Conservation (phyloP, 2,888 invertebrate genomes). For the Agrilus cyanescens region DNA sequence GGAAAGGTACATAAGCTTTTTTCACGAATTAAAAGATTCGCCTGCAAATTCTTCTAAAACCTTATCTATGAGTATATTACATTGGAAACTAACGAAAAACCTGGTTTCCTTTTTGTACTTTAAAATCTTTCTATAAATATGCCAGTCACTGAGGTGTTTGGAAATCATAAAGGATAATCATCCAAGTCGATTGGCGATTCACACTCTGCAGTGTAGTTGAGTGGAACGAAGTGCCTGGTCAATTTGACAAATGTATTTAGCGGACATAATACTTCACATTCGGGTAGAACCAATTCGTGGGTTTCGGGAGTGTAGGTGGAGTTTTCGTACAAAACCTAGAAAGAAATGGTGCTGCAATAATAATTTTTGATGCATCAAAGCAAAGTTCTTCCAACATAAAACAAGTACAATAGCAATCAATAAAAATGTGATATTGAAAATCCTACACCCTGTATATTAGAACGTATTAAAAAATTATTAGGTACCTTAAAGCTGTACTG, state of each 20-base stretch:
- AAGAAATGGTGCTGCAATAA: conserved; percentile 1
- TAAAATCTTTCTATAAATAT: background rate
- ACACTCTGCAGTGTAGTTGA: conserved; percentile 17
- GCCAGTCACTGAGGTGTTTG: background rate
- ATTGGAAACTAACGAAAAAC: background rate
- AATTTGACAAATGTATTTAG: conserved; percentile 13
- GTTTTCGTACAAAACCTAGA: conserved; percentile 20
- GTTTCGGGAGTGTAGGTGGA: conserved; percentile 15
- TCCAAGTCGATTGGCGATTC: conserved; percentile 13
- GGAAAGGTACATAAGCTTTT: too few species aligned
- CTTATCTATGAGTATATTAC: too few species aligned
- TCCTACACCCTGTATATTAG: too few species aligned
- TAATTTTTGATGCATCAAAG: background rate
- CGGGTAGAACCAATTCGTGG: conserved; percentile 17
- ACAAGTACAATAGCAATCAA: too few species aligned
- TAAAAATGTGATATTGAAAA: too few species aligned
- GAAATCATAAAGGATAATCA: background rate
- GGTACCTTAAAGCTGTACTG: conserved; percentile 18
- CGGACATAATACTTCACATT: conserved; percentile 21
- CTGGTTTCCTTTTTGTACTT: background rate
- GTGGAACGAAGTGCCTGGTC: conserved; percentile 10
- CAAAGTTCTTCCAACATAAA: background rate
- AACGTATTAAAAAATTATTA: too few species aligned
- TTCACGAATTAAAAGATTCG: too few species aligned
- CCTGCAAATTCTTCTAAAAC: too few species aligned